A percentile compares a stretch with the other conserved stretches of the same genome.
These are phyloP conservation scores for Frieseomelitta varia DNA, from an alignment of 1,140 invertebrate species.

Conservation along the genomic window DNA sequence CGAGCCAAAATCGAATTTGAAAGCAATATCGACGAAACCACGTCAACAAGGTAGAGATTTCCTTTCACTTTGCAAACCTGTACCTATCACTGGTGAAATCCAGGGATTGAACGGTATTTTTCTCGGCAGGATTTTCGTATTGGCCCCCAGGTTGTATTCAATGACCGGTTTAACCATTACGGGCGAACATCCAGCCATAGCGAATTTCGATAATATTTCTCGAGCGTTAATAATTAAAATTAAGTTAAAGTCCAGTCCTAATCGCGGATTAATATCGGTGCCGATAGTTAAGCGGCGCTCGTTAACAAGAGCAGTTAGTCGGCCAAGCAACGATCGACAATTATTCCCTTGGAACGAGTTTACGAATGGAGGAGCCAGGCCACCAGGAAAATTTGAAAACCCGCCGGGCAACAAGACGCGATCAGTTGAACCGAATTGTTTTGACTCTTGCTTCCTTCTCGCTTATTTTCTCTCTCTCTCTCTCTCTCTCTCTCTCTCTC, in stretches of 20 bases:
- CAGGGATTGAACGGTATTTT: not conserved
- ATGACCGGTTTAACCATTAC: not conserved
- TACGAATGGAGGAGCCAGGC: constrained; percentile 42
- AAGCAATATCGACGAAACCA: no score
- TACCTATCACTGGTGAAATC: no score
- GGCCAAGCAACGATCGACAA: constrained; percentile 45
- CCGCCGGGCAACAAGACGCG: constrained; percentile 46
- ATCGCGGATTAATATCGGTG: constrained; percentile 39
- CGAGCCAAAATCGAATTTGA: no score
- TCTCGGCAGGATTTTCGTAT: not conserved
- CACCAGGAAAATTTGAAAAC: constrained; percentile 57
- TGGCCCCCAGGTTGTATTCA: not conserved
- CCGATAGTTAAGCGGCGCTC: constrained; percentile 38
- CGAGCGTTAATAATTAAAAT: not conserved
- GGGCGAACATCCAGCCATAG: no score
- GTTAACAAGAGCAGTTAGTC: constrained; percentile 48
- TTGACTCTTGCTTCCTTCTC: constrained; percentile 37
- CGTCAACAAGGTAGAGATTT: not conserved
- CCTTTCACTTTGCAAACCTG: no score
- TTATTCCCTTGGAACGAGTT: constrained; percentile 64
- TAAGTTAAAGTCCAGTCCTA: constrained; percentile 6
- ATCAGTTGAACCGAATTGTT: constrained; percentile 42
- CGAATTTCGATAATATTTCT: constrained; percentile 24
- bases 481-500: no score
- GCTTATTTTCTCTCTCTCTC: not conserved